Conservation (phyloP, 30 jellyfish, hydroid and myxozoan genomes). For the Aurelia sp. region DNA sequence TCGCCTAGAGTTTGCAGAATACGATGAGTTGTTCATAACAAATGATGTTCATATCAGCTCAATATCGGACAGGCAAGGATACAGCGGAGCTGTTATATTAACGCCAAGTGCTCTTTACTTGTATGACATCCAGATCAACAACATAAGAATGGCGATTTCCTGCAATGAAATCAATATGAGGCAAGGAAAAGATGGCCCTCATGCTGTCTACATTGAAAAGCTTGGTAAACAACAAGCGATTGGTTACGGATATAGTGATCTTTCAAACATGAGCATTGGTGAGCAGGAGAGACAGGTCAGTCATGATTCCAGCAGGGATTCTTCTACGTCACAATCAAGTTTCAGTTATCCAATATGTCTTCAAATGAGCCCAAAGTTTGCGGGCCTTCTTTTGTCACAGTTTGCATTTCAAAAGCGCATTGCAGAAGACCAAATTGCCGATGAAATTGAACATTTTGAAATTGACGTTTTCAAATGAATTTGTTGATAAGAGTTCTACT, state of each 20-base stretch:
- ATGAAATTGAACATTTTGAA: constrained; percentile 11
- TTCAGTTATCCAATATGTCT: constrained; percentile 12
- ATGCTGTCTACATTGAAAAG: constrained; percentile 4
- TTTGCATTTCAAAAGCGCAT: constrained; percentile 33
- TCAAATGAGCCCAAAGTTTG: constrained; percentile 47
- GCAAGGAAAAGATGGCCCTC: constrained; percentile 29
- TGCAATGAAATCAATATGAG: constrained; percentile 60
- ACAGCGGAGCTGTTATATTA: constrained; percentile 52
- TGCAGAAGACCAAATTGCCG: constrained; percentile 19
- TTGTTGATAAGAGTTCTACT: too few species aligned
- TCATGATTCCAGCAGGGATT: constrained; percentile 2
- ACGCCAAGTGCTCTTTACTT: constrained; percentile 59
- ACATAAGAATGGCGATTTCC: constrained; percentile 62
- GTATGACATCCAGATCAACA: constrained; percentile 36
- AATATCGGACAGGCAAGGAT: constrained; percentile 33
- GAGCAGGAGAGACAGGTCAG: neutral
- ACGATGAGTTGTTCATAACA: constrained; percentile 40
- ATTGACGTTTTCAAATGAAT: constrained; percentile 2
- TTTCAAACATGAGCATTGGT: neutral
- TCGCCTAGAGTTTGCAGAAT: constrained; percentile 56
- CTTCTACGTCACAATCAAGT: constrained; percentile 4
- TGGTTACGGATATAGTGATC: constrained; percentile 12
- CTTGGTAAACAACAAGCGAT: neutral
- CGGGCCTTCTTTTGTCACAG: constrained; percentile 36
- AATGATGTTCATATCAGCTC: constrained; percentile 46